phyloP scores from a whole-genome alignment of 1,140 invertebrate species.

The Reticulitermes speratus region DNA sequence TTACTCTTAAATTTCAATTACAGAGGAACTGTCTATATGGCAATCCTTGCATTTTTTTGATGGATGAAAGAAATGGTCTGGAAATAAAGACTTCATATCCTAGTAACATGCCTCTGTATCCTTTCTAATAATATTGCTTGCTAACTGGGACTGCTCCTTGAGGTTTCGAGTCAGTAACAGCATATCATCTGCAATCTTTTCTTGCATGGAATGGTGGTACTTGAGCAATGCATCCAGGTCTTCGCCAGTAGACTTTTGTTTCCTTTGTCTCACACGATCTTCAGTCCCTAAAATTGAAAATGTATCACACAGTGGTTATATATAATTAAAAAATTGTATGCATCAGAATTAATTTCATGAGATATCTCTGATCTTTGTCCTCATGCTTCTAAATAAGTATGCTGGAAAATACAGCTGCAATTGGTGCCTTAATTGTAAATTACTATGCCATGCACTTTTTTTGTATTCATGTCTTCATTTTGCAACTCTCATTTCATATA shows the following conservation, averaged over 20 bases:
- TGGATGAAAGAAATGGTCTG: background rate
- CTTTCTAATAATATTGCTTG: conserved; percentile 80
- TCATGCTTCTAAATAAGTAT: no score
- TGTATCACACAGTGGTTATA: conserved; percentile 33
- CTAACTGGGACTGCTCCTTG: conserved; percentile 84
- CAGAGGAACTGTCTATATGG: no score
- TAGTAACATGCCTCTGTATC: conserved; percentile 69
- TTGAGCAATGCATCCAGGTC: conserved; percentile 80
- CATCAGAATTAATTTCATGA: no score
- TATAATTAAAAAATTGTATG: conserved; percentile 45
- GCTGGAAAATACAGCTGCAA: no score
- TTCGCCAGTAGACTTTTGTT: conserved; percentile 48
- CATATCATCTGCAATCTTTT: conserved; percentile 93
- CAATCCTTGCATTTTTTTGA: background rate
- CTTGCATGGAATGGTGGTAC: conserved; percentile 84
- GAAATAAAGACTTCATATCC: background rate
- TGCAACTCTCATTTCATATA: no score
- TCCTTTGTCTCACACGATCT: conserved; percentile 43
- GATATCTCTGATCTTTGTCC: no score
- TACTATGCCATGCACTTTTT: no score
- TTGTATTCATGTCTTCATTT: no score
- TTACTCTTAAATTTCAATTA: no score
- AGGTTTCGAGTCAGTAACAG: conserved; percentile 79
- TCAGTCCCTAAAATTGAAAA: conserved; percentile 36
- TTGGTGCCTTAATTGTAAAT: no score